phyloP scores from a whole-genome alignment of 2,797 vertebrate genomes.

The Luscinia megarhynchos region DNA sequence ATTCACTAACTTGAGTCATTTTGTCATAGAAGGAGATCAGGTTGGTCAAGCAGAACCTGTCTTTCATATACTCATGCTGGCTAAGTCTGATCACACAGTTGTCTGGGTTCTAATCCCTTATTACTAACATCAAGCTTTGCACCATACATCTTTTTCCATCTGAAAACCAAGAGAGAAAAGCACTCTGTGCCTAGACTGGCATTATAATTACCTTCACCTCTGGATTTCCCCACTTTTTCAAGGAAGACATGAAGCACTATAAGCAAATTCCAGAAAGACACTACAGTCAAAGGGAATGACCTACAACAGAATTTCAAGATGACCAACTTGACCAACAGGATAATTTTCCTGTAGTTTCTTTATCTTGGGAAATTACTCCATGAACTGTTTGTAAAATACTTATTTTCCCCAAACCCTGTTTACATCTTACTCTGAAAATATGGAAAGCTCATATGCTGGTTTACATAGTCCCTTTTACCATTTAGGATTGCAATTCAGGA shows the following conservation, averaged over 20 bases:
- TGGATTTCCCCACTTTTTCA: background rate
- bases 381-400: background rate
- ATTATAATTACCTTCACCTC: background rate
- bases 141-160: background rate
- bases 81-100: background rate
- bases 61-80: background rate
- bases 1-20: background rate
- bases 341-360: background rate
- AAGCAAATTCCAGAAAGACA: background rate
- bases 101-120: background rate
- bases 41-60: background rate
- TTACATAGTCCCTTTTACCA: background rate
- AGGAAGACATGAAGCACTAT: background rate
- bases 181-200: background rate
- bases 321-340: background rate
- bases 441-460: background rate
- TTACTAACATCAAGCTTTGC: background rate
- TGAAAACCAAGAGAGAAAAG: background rate
- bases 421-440: background rate
- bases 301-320: background rate
- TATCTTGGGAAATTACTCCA: background rate
- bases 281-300: background rate
- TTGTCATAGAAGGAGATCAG: background rate
- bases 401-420: background rate
- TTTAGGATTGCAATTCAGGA: background rate